A percentile compares a stretch with the other conserved stretches of the same genome.
phyloP scores from a whole-genome alignment of 2,888 invertebrate genomes.

The Phortica okadai region DNA sequence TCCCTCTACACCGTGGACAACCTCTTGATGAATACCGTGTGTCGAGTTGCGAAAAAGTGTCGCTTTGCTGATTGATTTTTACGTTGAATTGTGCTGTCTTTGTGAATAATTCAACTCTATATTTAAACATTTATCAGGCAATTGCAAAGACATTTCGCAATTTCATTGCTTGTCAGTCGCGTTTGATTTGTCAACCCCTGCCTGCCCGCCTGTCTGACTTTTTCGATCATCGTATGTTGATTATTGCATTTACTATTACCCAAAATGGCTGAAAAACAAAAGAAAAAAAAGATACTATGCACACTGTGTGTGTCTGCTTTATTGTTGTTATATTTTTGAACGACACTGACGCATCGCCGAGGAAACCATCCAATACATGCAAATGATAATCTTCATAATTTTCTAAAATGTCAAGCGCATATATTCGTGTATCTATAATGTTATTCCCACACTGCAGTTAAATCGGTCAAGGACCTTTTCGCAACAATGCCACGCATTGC shows the following conservation, averaged over 20 bases:
- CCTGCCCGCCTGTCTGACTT: slow-evolving; percentile 34
- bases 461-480: slow-evolving; percentile 30
- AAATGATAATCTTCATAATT: neutral
- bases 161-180: neutral
- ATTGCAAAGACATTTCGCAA: neutral
- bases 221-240: neutral
- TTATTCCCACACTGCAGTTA: slow-evolving; percentile 18
- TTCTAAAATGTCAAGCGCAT: neutral
- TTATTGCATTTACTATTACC: slow-evolving; percentile 51
- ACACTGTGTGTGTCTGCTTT: slow-evolving; percentile 1
- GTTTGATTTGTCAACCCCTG: slow-evolving; percentile 21
- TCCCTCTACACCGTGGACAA: neutral
- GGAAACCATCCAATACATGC: too few relatives aligned
- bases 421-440: slow-evolving; percentile 23
- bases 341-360: too few relatives aligned
- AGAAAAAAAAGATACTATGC: slow-evolving; percentile 25
- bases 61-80: neutral
- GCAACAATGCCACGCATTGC: neutral
- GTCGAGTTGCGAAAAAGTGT: neutral
- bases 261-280: slow-evolving; percentile 72
- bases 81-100: neutral
- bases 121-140: neutral
- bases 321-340: neutral
- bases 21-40: neutral
- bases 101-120: neutral